These are phyloP conservation scores for Sebastiscus albofasciatus DNA, from an alignment of 2,797 vertebrate species.

Conservation along the genomic window DNA sequence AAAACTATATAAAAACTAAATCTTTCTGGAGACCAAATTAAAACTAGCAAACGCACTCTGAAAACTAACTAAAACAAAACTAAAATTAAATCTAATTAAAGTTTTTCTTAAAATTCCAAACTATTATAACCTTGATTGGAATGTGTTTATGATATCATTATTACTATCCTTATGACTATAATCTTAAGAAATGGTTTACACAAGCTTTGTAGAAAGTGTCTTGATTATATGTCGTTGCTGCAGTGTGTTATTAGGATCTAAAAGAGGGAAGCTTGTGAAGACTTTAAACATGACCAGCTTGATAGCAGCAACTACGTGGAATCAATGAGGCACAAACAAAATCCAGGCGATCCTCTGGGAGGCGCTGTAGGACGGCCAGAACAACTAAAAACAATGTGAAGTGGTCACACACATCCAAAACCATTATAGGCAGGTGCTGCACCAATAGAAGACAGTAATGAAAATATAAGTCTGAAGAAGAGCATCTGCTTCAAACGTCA, in stretches of 20 bases:
- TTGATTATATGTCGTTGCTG: not conserved
- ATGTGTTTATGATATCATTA: not conserved
- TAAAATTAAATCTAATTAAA: too few relatives aligned
- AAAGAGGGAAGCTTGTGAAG: not conserved
- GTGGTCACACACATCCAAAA: fast-evolving
- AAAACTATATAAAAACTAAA: too few relatives aligned
- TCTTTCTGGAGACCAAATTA: too few relatives aligned
- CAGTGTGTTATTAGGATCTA: not conserved
- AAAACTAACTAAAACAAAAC: too few relatives aligned
- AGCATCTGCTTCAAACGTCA: too few relatives aligned
- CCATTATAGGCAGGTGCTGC: fast-evolving
- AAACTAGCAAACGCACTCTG: too few relatives aligned
- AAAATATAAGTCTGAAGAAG: too few relatives aligned
- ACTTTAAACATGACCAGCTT: not conserved
- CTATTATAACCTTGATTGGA: too few relatives aligned
- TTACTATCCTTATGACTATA: not conserved
- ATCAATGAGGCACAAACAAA: not conserved
- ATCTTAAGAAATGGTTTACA: not conserved
- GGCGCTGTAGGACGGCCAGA: not conserved
- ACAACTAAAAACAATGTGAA: not conserved
- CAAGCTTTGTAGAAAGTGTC: not conserved
- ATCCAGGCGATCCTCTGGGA: not conserved
- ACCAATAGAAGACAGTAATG: too few relatives aligned
- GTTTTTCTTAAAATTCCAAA: too few relatives aligned
- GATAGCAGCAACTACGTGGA: not conserved